Conservation (phyloP, 2,888 invertebrate genomes). For the Tineola bisselliella region DNA sequence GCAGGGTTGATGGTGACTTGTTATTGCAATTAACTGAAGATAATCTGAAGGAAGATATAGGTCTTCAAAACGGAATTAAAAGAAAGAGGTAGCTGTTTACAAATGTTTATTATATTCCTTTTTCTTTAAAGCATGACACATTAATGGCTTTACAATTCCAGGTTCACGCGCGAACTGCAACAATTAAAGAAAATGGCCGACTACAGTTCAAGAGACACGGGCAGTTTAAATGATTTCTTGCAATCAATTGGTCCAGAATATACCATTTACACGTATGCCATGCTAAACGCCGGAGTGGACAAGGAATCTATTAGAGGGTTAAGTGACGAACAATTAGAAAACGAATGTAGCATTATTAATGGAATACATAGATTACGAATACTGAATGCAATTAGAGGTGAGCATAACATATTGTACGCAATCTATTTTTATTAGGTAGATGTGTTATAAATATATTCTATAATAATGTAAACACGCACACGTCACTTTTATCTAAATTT, state of each 20-base stretch:
- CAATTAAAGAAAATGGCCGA: conserved; percentile 96
- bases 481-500: conserved; percentile 8
- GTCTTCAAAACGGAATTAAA: conserved; percentile 91
- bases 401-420: conserved; percentile 15
- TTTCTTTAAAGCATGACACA: no score
- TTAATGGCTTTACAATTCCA: conserved; percentile 31
- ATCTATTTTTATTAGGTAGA: background rate
- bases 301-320: conserved; percentile 85
- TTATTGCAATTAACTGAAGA: conserved; percentile 91
- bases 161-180: conserved; percentile 92
- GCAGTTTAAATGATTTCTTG: conserved; percentile 88
- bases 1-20: conserved; percentile 96
- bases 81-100: conserved; percentile 86
- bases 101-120: no score
- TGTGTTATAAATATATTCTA: conserved; percentile 7
- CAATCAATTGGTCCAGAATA: conserved; percentile 87
- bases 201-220: conserved; percentile 92
- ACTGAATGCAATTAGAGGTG: conserved; percentile 84
- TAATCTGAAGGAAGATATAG: conserved; percentile 92
- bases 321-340: conserved; percentile 89
- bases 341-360: conserved; percentile 92
- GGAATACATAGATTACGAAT: conserved; percentile 94
- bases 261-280: conserved; percentile 95
- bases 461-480: background rate
- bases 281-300: conserved; percentile 96